These are phyloP conservation scores for Muscicapa comitata DNA, from an alignment of 2,797 vertebrate species.

Conservation along the genomic window DNA sequence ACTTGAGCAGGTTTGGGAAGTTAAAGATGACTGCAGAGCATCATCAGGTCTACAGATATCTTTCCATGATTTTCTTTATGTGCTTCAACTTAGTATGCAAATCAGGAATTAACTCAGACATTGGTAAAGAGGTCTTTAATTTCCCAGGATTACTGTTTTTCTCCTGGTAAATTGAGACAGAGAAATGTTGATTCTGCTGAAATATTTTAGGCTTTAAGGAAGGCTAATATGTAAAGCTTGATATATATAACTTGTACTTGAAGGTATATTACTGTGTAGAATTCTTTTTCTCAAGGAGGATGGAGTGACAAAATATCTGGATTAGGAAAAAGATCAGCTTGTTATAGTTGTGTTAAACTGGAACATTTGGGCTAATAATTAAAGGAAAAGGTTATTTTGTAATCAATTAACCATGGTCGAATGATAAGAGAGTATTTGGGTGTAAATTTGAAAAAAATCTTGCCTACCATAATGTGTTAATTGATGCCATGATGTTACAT, in stretches of 20 bases:
- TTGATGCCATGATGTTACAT: background rate
- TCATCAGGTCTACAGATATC: background rate
- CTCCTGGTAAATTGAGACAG: background rate
- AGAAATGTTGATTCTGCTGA: background rate
- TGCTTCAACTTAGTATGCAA: background rate
- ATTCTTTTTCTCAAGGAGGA: background rate
- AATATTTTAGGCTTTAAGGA: background rate
- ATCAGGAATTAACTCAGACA: background rate
- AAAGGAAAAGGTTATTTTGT: background rate
- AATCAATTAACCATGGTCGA: background rate
- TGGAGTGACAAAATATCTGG: background rate
- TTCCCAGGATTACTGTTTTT: background rate
- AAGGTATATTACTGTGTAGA: background rate
- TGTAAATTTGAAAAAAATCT: background rate
- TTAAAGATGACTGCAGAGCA: background rate
- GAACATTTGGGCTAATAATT: background rate
- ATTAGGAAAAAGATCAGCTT: background rate
- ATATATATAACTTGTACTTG: background rate
- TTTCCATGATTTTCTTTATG: background rate
- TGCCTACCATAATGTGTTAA: background rate
- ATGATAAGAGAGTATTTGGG: background rate
- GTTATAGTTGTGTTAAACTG: background rate
- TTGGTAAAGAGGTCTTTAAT: background rate
- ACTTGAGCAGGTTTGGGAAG: accelerated
- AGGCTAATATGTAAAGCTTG: background rate